Evolutionary conservation across 2,113 vertebrate species (phyloP).

Genomic region (Dicentrarchus labrax): DNA sequence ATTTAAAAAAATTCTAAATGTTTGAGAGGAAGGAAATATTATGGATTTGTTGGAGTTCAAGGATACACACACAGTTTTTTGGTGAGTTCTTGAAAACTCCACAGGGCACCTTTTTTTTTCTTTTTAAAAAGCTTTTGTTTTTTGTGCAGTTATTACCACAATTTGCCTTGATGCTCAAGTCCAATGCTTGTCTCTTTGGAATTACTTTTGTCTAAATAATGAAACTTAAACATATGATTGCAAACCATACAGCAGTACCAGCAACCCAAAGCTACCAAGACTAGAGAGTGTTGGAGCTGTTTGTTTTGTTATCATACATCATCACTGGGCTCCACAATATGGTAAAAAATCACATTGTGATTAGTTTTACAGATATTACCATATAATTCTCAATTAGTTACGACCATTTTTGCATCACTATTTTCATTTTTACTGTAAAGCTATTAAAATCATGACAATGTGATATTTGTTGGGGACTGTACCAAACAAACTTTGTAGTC

Average conservation of each 20-base stretch:
- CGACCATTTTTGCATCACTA: too few species aligned
- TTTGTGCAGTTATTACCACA: slow-evolving; percentile 23
- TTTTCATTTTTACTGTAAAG: too few species aligned
- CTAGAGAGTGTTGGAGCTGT: neutral
- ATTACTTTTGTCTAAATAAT: slow-evolving; percentile 43
- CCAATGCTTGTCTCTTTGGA: slow-evolving; percentile 36
- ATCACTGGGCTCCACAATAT: too few species aligned
- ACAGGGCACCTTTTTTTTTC: neutral
- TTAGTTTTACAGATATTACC: too few species aligned
- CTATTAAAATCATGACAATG: too few species aligned
- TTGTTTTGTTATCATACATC: neutral
- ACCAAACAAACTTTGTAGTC: too few species aligned
- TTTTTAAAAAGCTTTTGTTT: neutral
- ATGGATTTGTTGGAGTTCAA: neutral
- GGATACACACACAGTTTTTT: neutral
- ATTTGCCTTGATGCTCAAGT: slow-evolving; percentile 19
- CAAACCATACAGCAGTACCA: neutral
- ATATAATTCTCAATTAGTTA: too few species aligned
- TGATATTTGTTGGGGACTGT: too few species aligned
- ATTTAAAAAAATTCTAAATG: too few species aligned
- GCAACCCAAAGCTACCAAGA: neutral
- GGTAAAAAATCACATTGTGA: too few species aligned
- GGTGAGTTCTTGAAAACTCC: slow-evolving; percentile 15
- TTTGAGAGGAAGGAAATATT: neutral
- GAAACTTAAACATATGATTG: slow-evolving; percentile 1